Conservation (phyloP, 2,888 invertebrate genomes). For the Stenotaenia linearis region DNA sequence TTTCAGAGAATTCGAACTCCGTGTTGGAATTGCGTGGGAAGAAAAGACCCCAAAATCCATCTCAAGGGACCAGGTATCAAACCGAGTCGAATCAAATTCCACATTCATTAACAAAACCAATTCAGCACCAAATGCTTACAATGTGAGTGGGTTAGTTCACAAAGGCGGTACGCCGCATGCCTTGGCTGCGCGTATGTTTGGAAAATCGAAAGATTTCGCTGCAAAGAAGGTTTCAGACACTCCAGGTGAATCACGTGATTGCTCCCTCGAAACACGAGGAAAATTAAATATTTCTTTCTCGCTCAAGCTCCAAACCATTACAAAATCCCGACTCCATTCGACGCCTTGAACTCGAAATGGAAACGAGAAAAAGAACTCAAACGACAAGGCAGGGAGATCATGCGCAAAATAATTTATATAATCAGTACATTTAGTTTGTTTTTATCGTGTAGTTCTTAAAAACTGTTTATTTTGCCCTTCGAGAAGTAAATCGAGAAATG, state of each 20-base stretch:
- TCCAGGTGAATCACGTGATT: not conserved
- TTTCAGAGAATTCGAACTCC: not conserved
- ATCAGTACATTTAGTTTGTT: not conserved
- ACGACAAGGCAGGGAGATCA: not conserved
- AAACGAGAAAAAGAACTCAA: not conserved
- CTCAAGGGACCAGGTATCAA: not conserved
- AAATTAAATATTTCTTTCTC: not conserved
- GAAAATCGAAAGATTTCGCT: not conserved
- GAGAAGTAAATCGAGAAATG: not conserved
- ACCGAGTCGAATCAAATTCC: not conserved
- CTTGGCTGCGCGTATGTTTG: not conserved
- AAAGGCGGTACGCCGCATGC: not conserved
- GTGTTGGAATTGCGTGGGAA: not conserved
- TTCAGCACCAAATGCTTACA: conserved; percentile 34
- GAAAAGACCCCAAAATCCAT: not conserved
- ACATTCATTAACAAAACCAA: not conserved
- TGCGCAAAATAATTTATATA: not conserved
- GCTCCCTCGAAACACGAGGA: too few species aligned
- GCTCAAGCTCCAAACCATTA: conserved; percentile 35
- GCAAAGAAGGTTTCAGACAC: not conserved
- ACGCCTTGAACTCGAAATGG: not conserved
- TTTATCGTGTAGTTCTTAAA: not conserved
- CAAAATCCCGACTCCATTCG: conserved; percentile 34
- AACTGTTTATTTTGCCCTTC: conserved; percentile 3
- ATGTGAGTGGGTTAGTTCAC: conserved; percentile 30